These are phyloP conservation scores for Agriopis marginaria DNA, from an alignment of 2,888 invertebrate species.

Conservation along the genomic window DNA sequence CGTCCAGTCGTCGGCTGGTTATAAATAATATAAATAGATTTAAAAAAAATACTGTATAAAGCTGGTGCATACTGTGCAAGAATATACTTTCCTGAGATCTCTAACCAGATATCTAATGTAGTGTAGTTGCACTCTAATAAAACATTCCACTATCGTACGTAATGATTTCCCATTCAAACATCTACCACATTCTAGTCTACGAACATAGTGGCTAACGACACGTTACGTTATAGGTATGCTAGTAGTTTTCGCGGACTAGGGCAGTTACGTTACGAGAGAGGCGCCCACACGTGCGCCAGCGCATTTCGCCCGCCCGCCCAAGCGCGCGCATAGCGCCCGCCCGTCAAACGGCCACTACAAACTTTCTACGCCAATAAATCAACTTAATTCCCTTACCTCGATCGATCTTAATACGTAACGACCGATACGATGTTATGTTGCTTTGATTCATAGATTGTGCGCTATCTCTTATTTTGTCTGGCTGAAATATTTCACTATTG, in stretches of 20 bases:
- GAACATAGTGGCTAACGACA: slow-evolving; percentile 29
- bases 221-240: slow-evolving; percentile 36
- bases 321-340: slow-evolving; percentile 37
- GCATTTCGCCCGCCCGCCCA: slow-evolving; percentile 43
- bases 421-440: slow-evolving; percentile 36
- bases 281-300: slow-evolving; percentile 47
- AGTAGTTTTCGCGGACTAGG: slow-evolving; percentile 46
- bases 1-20: no score
- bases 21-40: no score
- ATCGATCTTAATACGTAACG: slow-evolving; percentile 44
- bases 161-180: slow-evolving; percentile 26
- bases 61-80: no score
- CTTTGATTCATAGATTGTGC: slow-evolving; percentile 37
- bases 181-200: slow-evolving; percentile 10
- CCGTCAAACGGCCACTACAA: slow-evolving; percentile 40
- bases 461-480: slow-evolving; percentile 18
- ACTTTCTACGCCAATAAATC: slow-evolving; percentile 46
- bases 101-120: slow-evolving; percentile 5
- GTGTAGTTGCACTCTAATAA: not conserved
- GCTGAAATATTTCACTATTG: slow-evolving; percentile 8
- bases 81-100: not conserved
- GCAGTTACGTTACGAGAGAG: slow-evolving; percentile 45
- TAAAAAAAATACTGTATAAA: no score
- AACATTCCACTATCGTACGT: slow-evolving; percentile 6
- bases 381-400: slow-evolving; percentile 43